Evolutionary conservation across 2,113 vertebrate genomes (phyloP), one percentile per base, ranked within the genome.

Genomic region (Seriola quinqueradiata): DNA sequence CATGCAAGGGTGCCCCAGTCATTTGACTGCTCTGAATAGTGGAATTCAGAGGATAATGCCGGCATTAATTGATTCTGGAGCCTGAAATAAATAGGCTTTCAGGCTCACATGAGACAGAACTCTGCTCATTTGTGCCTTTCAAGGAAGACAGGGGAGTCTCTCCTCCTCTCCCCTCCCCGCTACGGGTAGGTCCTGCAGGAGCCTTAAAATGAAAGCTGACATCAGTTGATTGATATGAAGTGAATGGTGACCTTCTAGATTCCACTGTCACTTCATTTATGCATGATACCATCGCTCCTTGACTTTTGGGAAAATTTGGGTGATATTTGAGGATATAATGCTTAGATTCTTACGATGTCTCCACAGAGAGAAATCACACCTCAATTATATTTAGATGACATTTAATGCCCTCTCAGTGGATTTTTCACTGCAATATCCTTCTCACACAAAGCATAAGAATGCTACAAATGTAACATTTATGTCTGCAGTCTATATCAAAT

Each of bases 51-150:
- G 92, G 93, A 94, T 95, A 94, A 95, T 94, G 92, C 90, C 23
- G 82, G 78, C 91, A 93, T 94, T 94, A 95, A 95, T 95, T 95
- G 93, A 95, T 95, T 94, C 90, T 90, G 90, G 86, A 85, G 84
- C 75, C 89, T 90, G 92, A 91, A 94, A 94, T 95, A 95, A 95
- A 94, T 92, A 93, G 86, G 67, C 88, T 89, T 84, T 88, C 86
- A 81, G 89, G 76, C 82, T 86, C 87, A 84, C 75, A 82, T 61
- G 81, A 88, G 86, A 84, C 81, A 79, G 71, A 84, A 48, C 72
- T 77, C 75, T 65, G 67, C 91, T 89, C 75, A 84, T 92, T 89
- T 87, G 84, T 71, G 79, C 60, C 71, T 66, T 70, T 81, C 40
- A 40, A 70, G 73, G 80, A 82, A 85, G 77, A 70, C 10, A 4